A percentile compares a stretch with the other conserved stretches of the same genome.
Conservation (phyloP, 2,797 vertebrate genomes). For the Otolemur crassicaudatus region DNA sequence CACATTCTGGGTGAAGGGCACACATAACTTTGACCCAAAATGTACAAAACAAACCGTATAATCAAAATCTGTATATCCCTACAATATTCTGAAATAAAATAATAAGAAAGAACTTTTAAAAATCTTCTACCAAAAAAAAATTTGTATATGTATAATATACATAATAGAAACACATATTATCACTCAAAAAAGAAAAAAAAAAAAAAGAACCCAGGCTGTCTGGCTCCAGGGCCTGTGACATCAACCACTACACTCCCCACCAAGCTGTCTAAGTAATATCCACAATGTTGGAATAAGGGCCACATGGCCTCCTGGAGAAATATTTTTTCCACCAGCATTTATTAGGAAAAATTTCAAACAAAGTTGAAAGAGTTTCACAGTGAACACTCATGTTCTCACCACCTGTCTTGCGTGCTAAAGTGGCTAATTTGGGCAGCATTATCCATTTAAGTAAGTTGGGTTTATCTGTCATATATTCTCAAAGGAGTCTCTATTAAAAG, state of each 20-base stretch:
- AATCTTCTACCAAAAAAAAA: no score
- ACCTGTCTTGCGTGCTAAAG: neutral
- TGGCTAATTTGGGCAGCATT: neutral
- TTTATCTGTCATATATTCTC: neutral
- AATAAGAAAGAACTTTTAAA: no score
- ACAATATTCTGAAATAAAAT: no score
- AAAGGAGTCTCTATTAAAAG: neutral
- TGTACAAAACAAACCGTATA: no score
- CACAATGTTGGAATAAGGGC: neutral
- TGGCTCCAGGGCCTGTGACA: neutral
- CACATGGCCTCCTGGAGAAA: neutral
- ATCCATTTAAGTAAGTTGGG: neutral
- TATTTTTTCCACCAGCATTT: neutral
- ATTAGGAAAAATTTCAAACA: constrained; percentile 5
- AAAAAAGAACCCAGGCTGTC: neutral
- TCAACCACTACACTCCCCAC: neutral
- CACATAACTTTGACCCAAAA: no score
- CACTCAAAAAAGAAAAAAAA: no score
- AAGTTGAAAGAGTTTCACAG: neutral
- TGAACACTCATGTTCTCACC: neutral
- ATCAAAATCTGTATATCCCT: no score
- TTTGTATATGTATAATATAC: no score
- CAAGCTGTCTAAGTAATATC: neutral
- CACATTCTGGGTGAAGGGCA: no score
- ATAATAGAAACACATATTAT: no score